These are phyloP conservation scores for Uloborus plumipes DNA, from an alignment of 2,888 invertebrate species.

Conservation along the genomic window DNA sequence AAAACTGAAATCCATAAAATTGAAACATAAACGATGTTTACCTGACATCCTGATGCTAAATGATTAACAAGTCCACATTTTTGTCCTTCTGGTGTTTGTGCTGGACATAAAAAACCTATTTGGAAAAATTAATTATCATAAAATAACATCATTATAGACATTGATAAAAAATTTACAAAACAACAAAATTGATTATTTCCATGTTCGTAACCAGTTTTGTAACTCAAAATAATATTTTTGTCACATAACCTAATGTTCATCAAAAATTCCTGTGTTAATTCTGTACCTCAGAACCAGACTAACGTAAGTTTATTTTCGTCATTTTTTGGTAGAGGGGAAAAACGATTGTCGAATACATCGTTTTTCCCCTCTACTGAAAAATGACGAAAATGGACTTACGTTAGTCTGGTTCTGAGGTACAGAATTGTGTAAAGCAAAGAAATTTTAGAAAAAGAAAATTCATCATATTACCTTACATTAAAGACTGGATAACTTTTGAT, in stretches of 20 bases:
- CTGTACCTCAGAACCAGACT: too few species aligned
- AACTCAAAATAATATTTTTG: neutral
- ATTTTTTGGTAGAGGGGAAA: too few species aligned
- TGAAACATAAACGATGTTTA: neutral
- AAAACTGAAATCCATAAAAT: slow-evolving; percentile 76
- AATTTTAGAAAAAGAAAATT: too few species aligned
- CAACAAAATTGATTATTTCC: neutral
- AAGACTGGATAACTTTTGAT: too few species aligned
- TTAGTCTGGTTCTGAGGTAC: too few species aligned
- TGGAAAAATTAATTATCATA: neutral
- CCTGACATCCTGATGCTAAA: slow-evolving; percentile 75
- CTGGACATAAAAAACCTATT: slow-evolving; percentile 92
- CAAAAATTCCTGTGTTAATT: too few species aligned
- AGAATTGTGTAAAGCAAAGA: too few species aligned
- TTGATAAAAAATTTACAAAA: neutral
- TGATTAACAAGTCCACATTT: slow-evolving; percentile 98
- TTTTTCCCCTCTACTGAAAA: too few species aligned
- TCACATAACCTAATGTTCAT: neutral
- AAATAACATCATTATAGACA: neutral
- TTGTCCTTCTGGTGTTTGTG: slow-evolving; percentile 98
- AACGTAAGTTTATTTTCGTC: too few species aligned
- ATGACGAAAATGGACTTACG: too few species aligned
- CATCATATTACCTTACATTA: too few species aligned
- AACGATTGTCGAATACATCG: too few species aligned
- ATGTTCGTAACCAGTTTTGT: neutral